These are phyloP conservation scores for Australoheros facetus DNA, from an alignment of 2,797 vertebrate genomes.

Conservation along the genomic window DNA sequence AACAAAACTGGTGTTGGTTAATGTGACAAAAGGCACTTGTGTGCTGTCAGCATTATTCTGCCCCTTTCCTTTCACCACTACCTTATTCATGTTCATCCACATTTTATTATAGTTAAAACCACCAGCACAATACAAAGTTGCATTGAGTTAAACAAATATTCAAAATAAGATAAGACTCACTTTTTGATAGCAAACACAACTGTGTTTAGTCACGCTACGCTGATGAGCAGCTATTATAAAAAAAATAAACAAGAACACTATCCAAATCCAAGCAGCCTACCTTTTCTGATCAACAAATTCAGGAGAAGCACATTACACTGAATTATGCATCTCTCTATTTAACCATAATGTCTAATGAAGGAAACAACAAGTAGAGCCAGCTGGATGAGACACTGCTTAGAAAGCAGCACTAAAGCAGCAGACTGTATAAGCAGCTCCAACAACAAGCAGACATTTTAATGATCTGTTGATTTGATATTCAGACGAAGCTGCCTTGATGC, in stretches of 20 bases:
- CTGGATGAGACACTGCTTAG: slow-evolving; percentile 16
- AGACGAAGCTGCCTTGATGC: background rate
- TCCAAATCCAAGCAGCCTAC: background rate
- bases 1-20: background rate
- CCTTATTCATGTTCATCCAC: background rate
- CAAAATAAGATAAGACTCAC: background rate
- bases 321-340: background rate
- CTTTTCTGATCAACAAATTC: background rate
- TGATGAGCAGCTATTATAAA: background rate
- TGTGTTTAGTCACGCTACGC: background rate
- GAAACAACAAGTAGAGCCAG: slow-evolving; percentile 14
- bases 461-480: background rate
- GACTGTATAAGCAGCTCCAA: background rate
- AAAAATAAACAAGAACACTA: background rate
- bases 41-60: background rate
- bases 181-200: background rate
- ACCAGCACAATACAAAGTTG: background rate
- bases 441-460: slow-evolving; percentile 10
- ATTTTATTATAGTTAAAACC: background rate
- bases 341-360: background rate
- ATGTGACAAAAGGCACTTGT: slow-evolving; percentile 1
- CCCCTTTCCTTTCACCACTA: background rate
- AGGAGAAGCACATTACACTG: background rate
- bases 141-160: background rate
- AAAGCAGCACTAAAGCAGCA: slow-evolving; percentile 8